Evolutionary conservation across 2,113 vertebrate species (phyloP).

Genomic region (Nipponia nippon): DNA sequence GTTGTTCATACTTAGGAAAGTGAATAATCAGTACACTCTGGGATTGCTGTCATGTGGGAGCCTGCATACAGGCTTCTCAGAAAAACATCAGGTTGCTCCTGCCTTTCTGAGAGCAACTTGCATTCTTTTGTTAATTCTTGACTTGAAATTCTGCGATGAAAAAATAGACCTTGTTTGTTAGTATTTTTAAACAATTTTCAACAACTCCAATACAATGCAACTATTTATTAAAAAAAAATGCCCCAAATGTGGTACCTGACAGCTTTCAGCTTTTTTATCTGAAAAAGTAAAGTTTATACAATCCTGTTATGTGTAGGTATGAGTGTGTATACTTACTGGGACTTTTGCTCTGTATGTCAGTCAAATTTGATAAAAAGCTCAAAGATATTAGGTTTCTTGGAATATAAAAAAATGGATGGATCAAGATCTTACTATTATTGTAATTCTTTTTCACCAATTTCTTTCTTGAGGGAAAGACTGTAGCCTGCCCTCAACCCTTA

Average conservation of each 20-base stretch:
- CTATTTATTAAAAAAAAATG: background rate
- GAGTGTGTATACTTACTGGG: background rate
- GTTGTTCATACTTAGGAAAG: background rate
- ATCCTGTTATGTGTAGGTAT: background rate
- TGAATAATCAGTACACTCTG: accelerated
- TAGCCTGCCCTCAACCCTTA: background rate
- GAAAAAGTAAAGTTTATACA: background rate
- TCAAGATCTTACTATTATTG: background rate
- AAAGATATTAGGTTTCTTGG: background rate
- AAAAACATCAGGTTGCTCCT: background rate
- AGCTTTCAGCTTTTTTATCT: background rate
- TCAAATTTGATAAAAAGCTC: background rate
- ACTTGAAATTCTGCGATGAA: background rate
- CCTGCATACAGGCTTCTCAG: background rate
- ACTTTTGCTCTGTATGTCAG: background rate
- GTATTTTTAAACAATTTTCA: background rate
- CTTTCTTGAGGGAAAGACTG: background rate
- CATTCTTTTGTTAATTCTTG: background rate
- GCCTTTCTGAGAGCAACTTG: background rate
- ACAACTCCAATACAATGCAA: background rate
- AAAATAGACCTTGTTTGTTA: background rate
- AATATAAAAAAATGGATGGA: background rate
- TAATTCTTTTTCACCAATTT: background rate
- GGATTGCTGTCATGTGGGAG: background rate
- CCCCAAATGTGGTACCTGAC: background rate